Evolutionary conservation across 2,888 invertebrate genomes (phyloP).

Genomic region (Rhagonycha lutea): DNA sequence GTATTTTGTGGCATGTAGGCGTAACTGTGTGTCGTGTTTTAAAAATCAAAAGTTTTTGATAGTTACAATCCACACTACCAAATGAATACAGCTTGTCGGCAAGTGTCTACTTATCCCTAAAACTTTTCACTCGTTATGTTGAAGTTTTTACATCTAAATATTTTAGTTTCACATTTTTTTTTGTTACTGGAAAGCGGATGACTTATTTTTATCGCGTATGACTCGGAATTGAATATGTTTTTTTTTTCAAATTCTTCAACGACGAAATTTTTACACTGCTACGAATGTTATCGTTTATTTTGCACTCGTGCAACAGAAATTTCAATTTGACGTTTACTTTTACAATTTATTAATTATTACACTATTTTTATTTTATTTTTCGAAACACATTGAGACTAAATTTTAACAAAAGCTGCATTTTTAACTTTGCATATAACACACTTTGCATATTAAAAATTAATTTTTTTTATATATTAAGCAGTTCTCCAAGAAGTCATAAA

Average conservation of each 20-base stretch:
- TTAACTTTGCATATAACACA: too few relatives aligned
- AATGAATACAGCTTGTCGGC: background rate
- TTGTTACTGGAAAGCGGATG: background rate
- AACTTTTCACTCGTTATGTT: background rate
- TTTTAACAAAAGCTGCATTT: too few relatives aligned
- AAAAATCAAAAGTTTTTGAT: background rate
- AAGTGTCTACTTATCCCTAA: background rate
- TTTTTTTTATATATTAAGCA: too few relatives aligned
- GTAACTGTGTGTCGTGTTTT: background rate
- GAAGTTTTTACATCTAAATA: background rate
- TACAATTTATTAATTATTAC: too few relatives aligned
- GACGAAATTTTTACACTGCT: background rate
- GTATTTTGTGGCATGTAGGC: constrained; percentile 12
- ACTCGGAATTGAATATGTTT: background rate
- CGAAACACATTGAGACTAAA: too few relatives aligned
- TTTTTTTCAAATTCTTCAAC: background rate
- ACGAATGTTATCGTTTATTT: background rate
- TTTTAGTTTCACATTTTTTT: background rate
- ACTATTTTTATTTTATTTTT: too few relatives aligned
- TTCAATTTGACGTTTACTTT: background rate
- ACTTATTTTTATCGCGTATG: background rate
- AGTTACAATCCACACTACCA: background rate
- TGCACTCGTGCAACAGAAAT: background rate
- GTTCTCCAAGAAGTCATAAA: too few relatives aligned
- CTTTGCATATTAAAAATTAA: too few relatives aligned